A percentile compares a stretch with the other conserved stretches of the same genome.
These are phyloP conservation scores for Mesitornis unicolor DNA, from an alignment of 2,113 vertebrate species.

Conservation along the genomic window DNA sequence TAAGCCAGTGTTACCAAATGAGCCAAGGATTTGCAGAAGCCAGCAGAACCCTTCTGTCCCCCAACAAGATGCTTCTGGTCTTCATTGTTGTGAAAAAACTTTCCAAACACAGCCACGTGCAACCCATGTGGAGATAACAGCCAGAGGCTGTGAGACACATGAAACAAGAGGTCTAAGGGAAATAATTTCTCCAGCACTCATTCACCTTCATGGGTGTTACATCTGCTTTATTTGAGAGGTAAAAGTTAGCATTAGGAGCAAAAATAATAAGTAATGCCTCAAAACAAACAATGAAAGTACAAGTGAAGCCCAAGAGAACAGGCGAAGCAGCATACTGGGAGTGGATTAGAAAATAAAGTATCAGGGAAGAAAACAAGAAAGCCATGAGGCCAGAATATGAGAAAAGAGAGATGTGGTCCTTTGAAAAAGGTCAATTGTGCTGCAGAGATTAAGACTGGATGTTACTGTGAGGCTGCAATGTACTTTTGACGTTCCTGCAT, in stretches of 20 bases:
- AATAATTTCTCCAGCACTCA: neutral
- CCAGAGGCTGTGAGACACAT: neutral
- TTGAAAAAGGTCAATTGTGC: neutral
- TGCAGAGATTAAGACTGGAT: neutral
- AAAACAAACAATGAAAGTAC: neutral
- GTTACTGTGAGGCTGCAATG: neutral
- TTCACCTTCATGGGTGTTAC: neutral
- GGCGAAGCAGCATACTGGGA: neutral
- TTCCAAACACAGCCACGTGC: neutral
- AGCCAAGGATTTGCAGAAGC: neutral
- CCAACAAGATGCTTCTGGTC: neutral
- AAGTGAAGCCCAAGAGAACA: neutral
- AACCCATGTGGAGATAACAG: neutral
- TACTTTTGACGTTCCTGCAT: neutral
- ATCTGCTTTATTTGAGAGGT: neutral
- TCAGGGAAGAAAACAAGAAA: neutral
- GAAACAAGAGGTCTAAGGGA: neutral
- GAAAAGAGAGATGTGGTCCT: neutral
- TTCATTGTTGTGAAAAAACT: neutral
- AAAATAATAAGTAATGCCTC: neutral
- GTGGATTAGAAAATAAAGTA: neutral
- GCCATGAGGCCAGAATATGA: neutral
- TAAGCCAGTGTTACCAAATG: neutral
- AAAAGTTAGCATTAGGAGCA: neutral
- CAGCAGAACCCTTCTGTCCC: neutral